Conservation (phyloP, 2,888 invertebrate species). For the Tenodera sinensis region DNA sequence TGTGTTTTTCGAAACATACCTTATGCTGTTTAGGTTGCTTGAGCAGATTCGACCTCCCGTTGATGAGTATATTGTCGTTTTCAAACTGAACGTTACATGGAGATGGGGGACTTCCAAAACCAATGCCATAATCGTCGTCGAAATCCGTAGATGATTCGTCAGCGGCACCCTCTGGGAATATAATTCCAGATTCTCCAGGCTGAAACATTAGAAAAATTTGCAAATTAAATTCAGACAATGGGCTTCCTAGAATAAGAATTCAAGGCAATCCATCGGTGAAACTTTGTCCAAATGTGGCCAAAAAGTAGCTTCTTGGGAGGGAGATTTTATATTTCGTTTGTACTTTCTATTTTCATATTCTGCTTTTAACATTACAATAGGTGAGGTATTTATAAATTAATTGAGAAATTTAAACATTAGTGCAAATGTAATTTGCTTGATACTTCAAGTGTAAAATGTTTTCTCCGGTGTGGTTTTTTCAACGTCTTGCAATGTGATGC, state of each 20-base stretch:
- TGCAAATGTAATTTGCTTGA: no score
- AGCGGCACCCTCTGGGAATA: slow-evolving; percentile 52
- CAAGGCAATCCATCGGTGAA: no score
- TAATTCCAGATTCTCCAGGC: slow-evolving; percentile 61
- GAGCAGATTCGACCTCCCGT: slow-evolving; percentile 80
- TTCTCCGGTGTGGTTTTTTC: no score
- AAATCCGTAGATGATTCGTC: slow-evolving; percentile 59
- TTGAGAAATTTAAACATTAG: no score
- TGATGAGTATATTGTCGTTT: slow-evolving; percentile 87
- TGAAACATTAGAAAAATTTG: slow-evolving; percentile 41
- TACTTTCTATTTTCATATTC: no score
- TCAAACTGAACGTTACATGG: slow-evolving; percentile 80
- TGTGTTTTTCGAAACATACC: slow-evolving; percentile 44
- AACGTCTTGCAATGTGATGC: no score
- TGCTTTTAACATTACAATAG: no score
- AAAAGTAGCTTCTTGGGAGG: no score
- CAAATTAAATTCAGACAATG: background rate
- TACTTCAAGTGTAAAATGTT: no score
- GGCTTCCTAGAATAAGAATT: background rate
- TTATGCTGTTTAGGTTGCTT: slow-evolving; percentile 57
- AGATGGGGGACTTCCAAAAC: slow-evolving; percentile 64
- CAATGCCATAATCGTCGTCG: slow-evolving; percentile 54
- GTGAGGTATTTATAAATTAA: no score
- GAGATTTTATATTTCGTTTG: no score
- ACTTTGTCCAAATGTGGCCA: no score